Conservation (phyloP, 2,888 invertebrate species). For the Drosophila eohydei region DNA sequence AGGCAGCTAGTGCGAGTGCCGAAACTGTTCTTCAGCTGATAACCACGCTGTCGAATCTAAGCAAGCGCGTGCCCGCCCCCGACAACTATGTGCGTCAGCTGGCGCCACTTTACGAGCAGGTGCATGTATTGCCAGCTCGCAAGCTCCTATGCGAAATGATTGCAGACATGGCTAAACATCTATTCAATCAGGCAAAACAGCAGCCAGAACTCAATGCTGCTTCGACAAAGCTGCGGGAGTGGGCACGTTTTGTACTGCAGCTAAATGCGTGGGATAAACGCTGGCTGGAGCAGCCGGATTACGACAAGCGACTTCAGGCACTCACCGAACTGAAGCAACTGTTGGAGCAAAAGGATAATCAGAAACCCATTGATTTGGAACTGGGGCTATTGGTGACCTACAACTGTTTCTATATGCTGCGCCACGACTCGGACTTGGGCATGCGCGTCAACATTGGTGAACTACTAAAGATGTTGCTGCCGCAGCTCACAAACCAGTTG, state of each 20-base stretch:
- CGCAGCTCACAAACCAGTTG: conserved; percentile 87
- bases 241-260: conserved; percentile 87
- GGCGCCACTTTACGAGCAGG: conserved; percentile 90
- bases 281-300: conserved; percentile 98
- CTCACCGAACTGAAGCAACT: conserved; percentile 89
- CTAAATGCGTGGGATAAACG: conserved; percentile 95
- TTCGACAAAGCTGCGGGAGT: conserved; percentile 82
- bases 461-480: conserved; percentile 89
- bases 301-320: conserved; percentile 91
- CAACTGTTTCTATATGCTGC: conserved; percentile 92
- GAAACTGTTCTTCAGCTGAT: conserved; percentile 90
- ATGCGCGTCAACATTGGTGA: conserved; percentile 91
- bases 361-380: conserved; percentile 87
- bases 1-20: conserved; percentile 87
- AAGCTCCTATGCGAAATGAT: conserved; percentile 89
- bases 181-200: conserved; percentile 59
- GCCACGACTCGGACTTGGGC: conserved; percentile 93
- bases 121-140: conserved; percentile 88
- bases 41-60: conserved; percentile 90
- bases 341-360: conserved; percentile 82
- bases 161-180: conserved; percentile 86
- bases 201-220: conserved; percentile 33
- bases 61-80: conserved; percentile 88
- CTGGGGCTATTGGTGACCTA: conserved; percentile 91
- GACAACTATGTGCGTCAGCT: conserved; percentile 89